Evolutionary conservation across 2,797 vertebrate genomes (phyloP).

Genomic region (Heteromormyrus szaboi): DNA sequence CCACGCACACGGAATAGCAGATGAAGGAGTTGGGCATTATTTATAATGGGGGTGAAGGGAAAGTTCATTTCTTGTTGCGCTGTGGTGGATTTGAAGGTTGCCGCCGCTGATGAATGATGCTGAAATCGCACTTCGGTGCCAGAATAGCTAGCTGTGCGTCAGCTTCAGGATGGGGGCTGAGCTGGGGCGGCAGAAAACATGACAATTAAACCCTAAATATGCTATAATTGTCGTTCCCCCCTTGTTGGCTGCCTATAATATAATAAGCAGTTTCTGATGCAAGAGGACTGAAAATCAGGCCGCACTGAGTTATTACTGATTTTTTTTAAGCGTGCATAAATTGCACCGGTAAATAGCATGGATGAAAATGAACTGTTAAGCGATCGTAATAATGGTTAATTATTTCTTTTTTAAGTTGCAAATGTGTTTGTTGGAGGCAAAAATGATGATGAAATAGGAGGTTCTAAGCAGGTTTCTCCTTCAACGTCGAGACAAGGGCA

Average conservation of each 20-base stretch:
- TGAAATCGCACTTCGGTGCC: neutral
- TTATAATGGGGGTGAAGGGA: conserved; percentile 17
- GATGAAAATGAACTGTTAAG: neutral
- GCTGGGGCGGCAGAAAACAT: neutral
- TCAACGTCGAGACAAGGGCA: neutral
- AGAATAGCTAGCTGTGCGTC: neutral
- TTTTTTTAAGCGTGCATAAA: neutral
- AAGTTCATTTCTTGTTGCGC: conserved; percentile 9
- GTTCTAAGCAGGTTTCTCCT: neutral
- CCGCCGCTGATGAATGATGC: conserved; percentile 7
- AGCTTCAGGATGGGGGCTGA: neutral
- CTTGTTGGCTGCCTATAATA: conserved; percentile 4
- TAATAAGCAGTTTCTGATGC: conserved; percentile 12
- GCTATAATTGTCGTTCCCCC: neutral
- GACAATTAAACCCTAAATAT: conserved; percentile 12
- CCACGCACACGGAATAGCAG: neutral
- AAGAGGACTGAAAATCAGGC: conserved; percentile 2
- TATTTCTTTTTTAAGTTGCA: neutral
- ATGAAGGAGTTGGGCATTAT: neutral
- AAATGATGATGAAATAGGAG: neutral
- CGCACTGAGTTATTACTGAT: neutral
- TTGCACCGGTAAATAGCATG: neutral
- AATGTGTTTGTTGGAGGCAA: neutral
- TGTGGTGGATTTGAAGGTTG: conserved; percentile 12
- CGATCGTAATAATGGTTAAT: neutral